phyloP scores from a whole-genome alignment of 1,140 invertebrate species.

The Drosophila quadrilineata region DNA sequence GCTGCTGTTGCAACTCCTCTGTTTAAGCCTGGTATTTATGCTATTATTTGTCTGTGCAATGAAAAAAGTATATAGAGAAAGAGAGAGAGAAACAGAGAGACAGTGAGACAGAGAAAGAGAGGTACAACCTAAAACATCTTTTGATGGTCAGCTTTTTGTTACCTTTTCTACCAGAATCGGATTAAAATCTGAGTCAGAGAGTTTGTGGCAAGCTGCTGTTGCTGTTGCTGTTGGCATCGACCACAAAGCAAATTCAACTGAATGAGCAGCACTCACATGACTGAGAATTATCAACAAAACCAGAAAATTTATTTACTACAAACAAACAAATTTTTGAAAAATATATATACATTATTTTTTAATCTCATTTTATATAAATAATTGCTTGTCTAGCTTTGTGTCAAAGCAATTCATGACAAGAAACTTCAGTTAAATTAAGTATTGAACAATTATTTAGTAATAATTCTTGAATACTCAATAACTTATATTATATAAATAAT shows the following conservation, averaged over 20 bases:
- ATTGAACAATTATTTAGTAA: too few species aligned
- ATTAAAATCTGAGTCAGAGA: constrained; percentile 47
- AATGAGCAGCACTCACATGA: neutral
- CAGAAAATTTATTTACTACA: too few species aligned
- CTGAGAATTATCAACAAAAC: too few species aligned
- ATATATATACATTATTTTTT: too few species aligned
- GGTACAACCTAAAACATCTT: constrained; percentile 22
- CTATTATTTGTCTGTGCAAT: constrained; percentile 5
- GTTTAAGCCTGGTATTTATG: constrained; percentile 44
- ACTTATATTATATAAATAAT: too few species aligned
- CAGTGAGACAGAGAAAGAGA: constrained; percentile 2
- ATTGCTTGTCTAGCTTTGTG: too few species aligned
- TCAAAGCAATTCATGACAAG: too few species aligned
- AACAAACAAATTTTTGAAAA: too few species aligned
- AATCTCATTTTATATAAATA: too few species aligned
- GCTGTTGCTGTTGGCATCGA: neutral
- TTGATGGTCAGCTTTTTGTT: constrained; percentile 43
- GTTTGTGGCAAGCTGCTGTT: neutral
- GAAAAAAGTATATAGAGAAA: neutral
- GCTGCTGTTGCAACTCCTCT: neutral
- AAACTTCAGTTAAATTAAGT: too few species aligned
- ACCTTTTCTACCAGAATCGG: constrained; percentile 51
- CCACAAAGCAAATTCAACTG: neutral
- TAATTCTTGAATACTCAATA: too few species aligned
- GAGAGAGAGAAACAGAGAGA: constrained; percentile 1